A percentile compares a stretch with the other conserved stretches of the same genome.
Evolutionary conservation across 2,888 invertebrate genomes (phyloP).

Genomic region (Labia minor): DNA sequence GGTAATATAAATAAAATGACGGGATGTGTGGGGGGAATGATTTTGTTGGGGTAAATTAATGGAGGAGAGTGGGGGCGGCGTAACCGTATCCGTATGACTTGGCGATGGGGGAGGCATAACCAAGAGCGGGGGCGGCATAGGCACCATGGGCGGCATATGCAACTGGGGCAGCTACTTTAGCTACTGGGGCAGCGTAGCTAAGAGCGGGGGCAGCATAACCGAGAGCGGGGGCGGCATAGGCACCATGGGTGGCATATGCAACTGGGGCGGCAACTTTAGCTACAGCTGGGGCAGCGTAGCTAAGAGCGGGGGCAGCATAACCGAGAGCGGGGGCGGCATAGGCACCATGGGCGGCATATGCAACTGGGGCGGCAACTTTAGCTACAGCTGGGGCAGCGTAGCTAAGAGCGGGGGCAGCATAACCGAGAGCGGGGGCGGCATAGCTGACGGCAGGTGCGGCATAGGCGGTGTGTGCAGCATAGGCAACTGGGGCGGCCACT

Average conservation of each 20-base stretch:
- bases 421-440: slow-evolving; percentile 20
- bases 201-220: slow-evolving; percentile 20
- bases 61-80: slow-evolving; percentile 17
- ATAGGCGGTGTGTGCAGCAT: slow-evolving; percentile 16
- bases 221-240: slow-evolving; percentile 21
- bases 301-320: slow-evolving; percentile 18
- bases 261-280: slow-evolving; percentile 19
- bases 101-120: slow-evolving; percentile 21
- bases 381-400: slow-evolving; percentile 17
- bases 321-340: slow-evolving; percentile 19
- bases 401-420: slow-evolving; percentile 19
- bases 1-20: not conserved
- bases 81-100: slow-evolving; percentile 20
- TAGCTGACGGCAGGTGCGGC: slow-evolving; percentile 19
- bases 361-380: slow-evolving; percentile 15
- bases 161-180: not conserved
- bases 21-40: not conserved
- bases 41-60: not conserved
- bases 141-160: slow-evolving; percentile 17
- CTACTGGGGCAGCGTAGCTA: slow-evolving; percentile 16
- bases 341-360: slow-evolving; percentile 20
- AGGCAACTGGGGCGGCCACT: slow-evolving; percentile 14
- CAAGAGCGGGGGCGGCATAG: slow-evolving; percentile 18
- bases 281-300: slow-evolving; percentile 21
- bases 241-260: slow-evolving; percentile 18